These are phyloP conservation scores for Harpalus rubripes DNA, from an alignment of 2,888 invertebrate species.

Conservation along the genomic window DNA sequence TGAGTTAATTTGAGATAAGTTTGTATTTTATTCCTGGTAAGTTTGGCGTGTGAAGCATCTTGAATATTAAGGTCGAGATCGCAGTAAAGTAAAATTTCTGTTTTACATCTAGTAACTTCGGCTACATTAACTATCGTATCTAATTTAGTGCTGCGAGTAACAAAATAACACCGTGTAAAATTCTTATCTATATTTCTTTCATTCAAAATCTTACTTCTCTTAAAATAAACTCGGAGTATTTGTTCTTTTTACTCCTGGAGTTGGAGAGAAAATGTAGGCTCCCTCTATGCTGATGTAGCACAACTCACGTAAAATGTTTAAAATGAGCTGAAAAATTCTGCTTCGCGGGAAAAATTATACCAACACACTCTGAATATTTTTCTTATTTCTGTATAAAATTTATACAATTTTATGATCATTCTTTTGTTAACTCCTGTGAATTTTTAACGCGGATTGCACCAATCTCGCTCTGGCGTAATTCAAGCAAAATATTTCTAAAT, in stretches of 20 bases:
- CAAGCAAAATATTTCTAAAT: slow-evolving; percentile 9
- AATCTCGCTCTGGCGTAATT: slow-evolving; percentile 9
- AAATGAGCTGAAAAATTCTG: slow-evolving; percentile 47
- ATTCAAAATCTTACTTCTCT: slow-evolving; percentile 35
- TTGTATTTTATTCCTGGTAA: neutral
- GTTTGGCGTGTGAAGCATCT: slow-evolving; percentile 15
- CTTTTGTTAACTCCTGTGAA: slow-evolving; percentile 42
- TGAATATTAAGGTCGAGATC: slow-evolving; percentile 27
- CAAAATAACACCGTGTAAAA: slow-evolving; percentile 49
- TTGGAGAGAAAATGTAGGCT: slow-evolving; percentile 33
- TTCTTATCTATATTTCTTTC: slow-evolving; percentile 50
- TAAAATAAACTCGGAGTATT: slow-evolving; percentile 32
- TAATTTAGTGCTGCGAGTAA: slow-evolving; percentile 34
- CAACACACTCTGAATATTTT: slow-evolving; percentile 35
- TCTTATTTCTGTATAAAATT: slow-evolving; percentile 42
- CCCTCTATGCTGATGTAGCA: slow-evolving; percentile 38
- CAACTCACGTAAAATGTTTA: slow-evolving; percentile 46
- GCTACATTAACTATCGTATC: slow-evolving; percentile 50
- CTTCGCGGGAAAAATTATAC: slow-evolving; percentile 27
- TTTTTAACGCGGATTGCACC: slow-evolving; percentile 40
- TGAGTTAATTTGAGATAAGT: slow-evolving; percentile 2
- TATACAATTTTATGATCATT: slow-evolving; percentile 48
- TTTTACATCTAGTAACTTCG: slow-evolving; percentile 54
- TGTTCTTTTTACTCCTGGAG: slow-evolving; percentile 32
- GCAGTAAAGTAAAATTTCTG: slow-evolving; percentile 40